Conservation (phyloP, 2,113 vertebrate genomes). For the Pollachius pollachius region DNA sequence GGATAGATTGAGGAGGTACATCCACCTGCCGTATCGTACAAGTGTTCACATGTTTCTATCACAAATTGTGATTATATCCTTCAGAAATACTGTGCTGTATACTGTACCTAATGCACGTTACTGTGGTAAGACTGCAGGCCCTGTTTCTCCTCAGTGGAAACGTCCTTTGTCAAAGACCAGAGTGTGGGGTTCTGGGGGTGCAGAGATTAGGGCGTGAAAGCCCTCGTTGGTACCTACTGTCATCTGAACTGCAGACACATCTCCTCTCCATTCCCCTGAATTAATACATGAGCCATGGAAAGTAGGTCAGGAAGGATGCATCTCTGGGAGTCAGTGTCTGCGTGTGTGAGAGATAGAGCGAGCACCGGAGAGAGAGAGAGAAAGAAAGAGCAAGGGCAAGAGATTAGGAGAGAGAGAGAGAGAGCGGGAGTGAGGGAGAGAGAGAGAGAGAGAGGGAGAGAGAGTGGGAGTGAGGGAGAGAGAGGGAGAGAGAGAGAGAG, state of each 20-base stretch:
- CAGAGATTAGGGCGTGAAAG: constrained; percentile 24
- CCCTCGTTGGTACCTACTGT: constrained; percentile 47
- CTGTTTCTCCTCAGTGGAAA: too few species aligned
- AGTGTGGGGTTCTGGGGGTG: too few species aligned
- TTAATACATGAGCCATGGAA: constrained; percentile 48
- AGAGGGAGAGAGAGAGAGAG: constrained; percentile 4
- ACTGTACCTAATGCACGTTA: too few species aligned
- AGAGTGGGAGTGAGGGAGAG: background rate
- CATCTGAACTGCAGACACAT: constrained; percentile 44
- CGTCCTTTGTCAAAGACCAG: too few species aligned
- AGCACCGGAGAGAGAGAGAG: background rate
- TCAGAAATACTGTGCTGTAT: too few species aligned
- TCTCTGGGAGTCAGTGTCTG: constrained; percentile 26
- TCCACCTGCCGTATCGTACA: too few species aligned
- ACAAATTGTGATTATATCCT: too few species aligned
- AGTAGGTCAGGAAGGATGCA: constrained; percentile 58
- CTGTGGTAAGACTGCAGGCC: too few species aligned
- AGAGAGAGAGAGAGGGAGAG: background rate
- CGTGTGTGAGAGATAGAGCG: background rate
- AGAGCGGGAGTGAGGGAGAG: background rate
- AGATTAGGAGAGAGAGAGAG: background rate
- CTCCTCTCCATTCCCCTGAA: constrained; percentile 56
- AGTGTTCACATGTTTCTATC: too few species aligned
- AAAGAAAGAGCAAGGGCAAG: background rate
- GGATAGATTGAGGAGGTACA: too few species aligned